phyloP scores from a whole-genome alignment of 2,113 vertebrate species.

The Nansenia antarctica region DNA sequence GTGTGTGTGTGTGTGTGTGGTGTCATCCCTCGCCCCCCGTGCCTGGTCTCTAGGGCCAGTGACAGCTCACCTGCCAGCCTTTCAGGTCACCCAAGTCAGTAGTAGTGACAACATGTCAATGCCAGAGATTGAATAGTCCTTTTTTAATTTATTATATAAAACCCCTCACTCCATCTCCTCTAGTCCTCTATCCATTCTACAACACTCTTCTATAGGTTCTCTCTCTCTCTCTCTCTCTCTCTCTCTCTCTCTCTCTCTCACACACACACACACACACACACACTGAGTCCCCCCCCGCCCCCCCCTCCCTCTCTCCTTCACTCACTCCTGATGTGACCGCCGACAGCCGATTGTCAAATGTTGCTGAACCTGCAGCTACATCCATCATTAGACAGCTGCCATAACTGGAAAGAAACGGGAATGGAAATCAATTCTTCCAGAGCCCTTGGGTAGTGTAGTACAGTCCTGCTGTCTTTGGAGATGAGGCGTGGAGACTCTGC shows the following conservation, averaged over 20 bases:
- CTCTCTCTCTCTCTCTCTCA: too few species aligned
- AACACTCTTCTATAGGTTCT: too few species aligned
- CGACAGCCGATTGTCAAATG: constrained; percentile 71
- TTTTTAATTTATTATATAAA: too few species aligned
- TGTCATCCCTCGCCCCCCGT: not conserved
- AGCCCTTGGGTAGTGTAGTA: constrained; percentile 58
- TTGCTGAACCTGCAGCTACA: constrained; percentile 63
- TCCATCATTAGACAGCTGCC: constrained; percentile 67
- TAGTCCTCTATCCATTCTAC: too few species aligned
- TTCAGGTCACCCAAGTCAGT: too few species aligned
- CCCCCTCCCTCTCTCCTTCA: constrained; percentile 59
- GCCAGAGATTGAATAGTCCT: too few species aligned
- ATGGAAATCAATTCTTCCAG: constrained; percentile 69
- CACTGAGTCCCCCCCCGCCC: too few species aligned
- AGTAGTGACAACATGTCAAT: constrained; percentile 63
- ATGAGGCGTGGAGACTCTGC: constrained; percentile 34
- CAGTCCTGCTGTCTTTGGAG: constrained; percentile 34
- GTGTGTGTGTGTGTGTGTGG: constrained; percentile 14
- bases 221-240: too few species aligned
- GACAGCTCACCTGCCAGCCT: constrained; percentile 70
- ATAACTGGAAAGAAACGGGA: constrained; percentile 51
- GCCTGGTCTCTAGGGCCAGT: constrained; percentile 45
- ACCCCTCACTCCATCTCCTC: too few species aligned
- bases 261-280: too few species aligned
- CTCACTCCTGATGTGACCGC: constrained; percentile 51